These are phyloP conservation scores for Eriosoma lanigerum DNA, from an alignment of 1,140 invertebrate genomes.

Conservation along the genomic window DNA sequence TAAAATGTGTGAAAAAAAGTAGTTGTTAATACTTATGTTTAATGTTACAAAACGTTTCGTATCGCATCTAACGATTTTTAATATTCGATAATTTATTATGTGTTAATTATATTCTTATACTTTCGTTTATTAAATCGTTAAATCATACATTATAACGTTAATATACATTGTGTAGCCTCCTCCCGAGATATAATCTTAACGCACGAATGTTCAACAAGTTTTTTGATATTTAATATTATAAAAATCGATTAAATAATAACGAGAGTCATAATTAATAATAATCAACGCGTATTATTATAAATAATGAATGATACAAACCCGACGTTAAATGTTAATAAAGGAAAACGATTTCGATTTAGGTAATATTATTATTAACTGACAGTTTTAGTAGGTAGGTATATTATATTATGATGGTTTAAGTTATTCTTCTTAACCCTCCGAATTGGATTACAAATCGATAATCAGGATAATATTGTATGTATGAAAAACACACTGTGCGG, in stretches of 20 bases:
- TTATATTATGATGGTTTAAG: neutral
- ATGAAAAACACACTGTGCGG: neutral
- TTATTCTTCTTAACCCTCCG: neutral
- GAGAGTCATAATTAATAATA: neutral
- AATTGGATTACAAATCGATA: constrained; percentile 28
- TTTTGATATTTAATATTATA: neutral
- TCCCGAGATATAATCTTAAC: neutral
- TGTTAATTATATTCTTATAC: neutral
- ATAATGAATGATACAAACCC: too few relatives aligned
- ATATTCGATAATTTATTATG: constrained; percentile 1
- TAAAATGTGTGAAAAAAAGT: too few relatives aligned
- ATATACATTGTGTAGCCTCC: neutral
- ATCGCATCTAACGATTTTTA: neutral
- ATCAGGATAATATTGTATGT: neutral
- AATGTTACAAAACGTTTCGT: too few relatives aligned
- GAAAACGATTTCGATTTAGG: too few relatives aligned
- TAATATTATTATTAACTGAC: neutral
- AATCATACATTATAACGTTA: too few relatives aligned
- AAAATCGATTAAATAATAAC: neutral
- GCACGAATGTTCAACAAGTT: neutral
- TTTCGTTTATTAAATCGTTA: too few relatives aligned
- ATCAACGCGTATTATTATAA: neutral
- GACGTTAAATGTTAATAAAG: neutral
- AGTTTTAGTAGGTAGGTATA: neutral
- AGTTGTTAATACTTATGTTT: too few relatives aligned